Base-by-base conservation (phyloP, 2,888 invertebrate species). In the Lysandra bellargus region DNA sequence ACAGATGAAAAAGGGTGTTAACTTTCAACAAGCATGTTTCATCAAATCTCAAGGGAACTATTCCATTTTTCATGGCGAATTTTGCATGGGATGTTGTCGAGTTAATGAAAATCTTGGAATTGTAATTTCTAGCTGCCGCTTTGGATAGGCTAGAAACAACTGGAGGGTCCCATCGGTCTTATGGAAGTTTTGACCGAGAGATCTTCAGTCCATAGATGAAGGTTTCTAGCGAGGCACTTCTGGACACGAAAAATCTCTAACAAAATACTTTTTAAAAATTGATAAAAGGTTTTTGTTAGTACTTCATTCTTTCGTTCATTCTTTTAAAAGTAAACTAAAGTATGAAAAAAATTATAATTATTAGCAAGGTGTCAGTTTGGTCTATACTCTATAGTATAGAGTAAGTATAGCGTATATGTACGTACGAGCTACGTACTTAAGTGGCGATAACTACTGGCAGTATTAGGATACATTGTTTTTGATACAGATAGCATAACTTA, bases 1-100 rank as follows among this genome's bases (percentile, higher is more conserved):
- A 23, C 69, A 37, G 33, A 69, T 69, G 69, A 69, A 69, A 64
- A 64, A 69, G 33, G 69, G 69, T 69, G 33, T 69, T 69, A 69
- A 69, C 37, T 69, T 69, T 69, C 69, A 69, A 37, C 69, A 5
- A 12, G 69, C 69, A 69, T 69, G 69, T 69, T 33, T 69, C 69
- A 69, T 33, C 5, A 69, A 17, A 69, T 17, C 4, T 23, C 69
- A 12, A 69, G 69, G 64, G 64, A 64, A 64, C n/a, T 2, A 61
- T 23, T 61, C 9, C 0, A 23, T n/a, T 61, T 23, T 7, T 61
- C 61, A 61, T 61, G 7, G 23, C 23, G 9, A 23, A 61, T 30
- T 30, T 64, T 30, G 64, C 3, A 64, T 64, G 30, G 23, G 30
- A 64, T 30, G 9, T 30, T 30, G 64, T 17, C 1, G 57, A 57